Evolutionary conservation across 2,888 invertebrate species (phyloP).

Genomic region (Nomada fucata): DNA sequence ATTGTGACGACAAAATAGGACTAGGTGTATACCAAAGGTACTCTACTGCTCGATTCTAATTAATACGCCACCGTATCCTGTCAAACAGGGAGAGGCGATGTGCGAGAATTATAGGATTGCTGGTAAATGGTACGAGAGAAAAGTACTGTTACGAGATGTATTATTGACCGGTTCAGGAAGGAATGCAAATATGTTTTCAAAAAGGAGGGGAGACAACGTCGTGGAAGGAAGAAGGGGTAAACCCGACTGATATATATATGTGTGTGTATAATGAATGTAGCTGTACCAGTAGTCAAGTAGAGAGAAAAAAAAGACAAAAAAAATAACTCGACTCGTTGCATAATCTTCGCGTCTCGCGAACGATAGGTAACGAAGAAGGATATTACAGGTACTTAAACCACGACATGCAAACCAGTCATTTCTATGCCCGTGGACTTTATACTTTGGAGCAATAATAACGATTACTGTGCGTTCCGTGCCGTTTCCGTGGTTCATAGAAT

Average conservation of each 20-base stretch:
- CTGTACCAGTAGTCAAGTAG: not conserved
- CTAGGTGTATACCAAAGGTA: conserved; percentile 57
- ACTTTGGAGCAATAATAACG: conserved; percentile 33
- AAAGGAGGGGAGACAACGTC: not conserved
- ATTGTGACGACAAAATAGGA: conserved; percentile 56
- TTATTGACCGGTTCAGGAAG: conserved; percentile 14
- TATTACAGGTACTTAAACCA: conserved; percentile 67
- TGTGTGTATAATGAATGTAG: conserved; percentile 17
- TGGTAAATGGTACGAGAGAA: not conserved
- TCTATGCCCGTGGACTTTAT: conserved; percentile 59
- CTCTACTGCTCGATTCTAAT: conserved; percentile 56
- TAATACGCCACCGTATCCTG: conserved; percentile 64
- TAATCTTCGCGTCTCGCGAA: conserved; percentile 39
- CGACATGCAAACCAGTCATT: conserved; percentile 71
- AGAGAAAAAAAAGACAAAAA: conserved; percentile 13
- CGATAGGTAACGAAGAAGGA: conserved; percentile 53
- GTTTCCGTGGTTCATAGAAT: conserved; percentile 20
- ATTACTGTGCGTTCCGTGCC: conserved; percentile 34
- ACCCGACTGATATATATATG: not conserved
- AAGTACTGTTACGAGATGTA: conserved; percentile 27
- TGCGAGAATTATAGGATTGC: conserved; percentile 57
- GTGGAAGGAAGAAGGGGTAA: not conserved
- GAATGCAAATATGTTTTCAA: conserved; percentile 18
- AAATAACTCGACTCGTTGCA: conserved; percentile 31
- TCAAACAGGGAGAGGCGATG: conserved; percentile 55